Conservation (phyloP, 2,888 invertebrate species). For the Trichacis sp. region DNA sequence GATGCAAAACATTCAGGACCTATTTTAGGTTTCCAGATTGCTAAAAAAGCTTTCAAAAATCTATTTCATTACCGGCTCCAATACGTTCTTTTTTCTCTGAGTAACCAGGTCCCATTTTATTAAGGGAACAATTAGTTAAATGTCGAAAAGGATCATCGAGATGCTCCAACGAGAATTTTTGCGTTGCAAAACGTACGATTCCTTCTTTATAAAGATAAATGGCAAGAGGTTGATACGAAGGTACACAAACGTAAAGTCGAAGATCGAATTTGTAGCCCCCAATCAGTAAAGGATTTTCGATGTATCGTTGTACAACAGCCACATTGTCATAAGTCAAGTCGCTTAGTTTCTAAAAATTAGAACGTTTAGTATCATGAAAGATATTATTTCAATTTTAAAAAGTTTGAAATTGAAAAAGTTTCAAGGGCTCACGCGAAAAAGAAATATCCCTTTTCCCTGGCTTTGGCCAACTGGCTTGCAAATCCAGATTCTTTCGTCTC, state of each 20-base stretch:
- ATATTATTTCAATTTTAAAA: no score
- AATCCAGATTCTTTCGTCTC: constrained; percentile 78
- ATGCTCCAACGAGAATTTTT: constrained; percentile 86
- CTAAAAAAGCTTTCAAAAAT: no score
- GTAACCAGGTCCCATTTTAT: constrained; percentile 88
- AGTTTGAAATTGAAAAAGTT: no score
- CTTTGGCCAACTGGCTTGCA: constrained; percentile 90
- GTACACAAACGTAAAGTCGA: constrained; percentile 89
- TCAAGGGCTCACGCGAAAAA: constrained; percentile 84
- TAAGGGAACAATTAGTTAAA: constrained; percentile 91
- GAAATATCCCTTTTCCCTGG: constrained; percentile 85
- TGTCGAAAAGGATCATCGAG: constrained; percentile 88
- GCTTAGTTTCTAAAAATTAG: constrained; percentile 76
- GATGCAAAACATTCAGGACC: no score
- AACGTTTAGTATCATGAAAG: no score
- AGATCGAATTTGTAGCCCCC: constrained; percentile 95
- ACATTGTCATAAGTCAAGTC: constrained; percentile 83
- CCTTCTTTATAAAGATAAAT: constrained; percentile 93
- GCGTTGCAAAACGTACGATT: constrained; percentile 83
- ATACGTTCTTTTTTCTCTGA: constrained; percentile 85
- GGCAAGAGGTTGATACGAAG: constrained; percentile 86
- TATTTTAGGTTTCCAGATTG: no score
- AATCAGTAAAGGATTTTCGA: constrained; percentile 81
- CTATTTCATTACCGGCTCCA: constrained; percentile 77
- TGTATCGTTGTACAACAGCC: constrained; percentile 85